Conservation (phyloP, 2,888 invertebrate genomes). For the Caradrina clavipalpis region DNA sequence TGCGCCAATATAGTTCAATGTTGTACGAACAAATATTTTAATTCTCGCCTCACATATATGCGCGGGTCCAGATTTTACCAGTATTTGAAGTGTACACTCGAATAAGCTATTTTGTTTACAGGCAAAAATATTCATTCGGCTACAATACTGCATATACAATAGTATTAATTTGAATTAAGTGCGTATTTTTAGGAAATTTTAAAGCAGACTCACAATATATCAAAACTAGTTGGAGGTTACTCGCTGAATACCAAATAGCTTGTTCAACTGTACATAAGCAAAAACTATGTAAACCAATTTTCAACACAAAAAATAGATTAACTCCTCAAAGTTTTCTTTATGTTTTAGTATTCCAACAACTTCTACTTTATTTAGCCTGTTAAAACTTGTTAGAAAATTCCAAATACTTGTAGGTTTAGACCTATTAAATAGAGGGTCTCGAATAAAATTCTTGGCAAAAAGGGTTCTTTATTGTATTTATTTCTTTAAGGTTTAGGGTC, state of each 20-base stretch:
- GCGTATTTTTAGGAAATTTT: background rate
- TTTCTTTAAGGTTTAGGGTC: background rate
- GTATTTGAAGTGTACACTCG: no score
- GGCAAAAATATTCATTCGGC: no score
- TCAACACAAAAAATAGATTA: slow-evolving; percentile 11
- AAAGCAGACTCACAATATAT: background rate
- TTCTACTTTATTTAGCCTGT: slow-evolving; percentile 5
- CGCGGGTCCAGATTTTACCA: no score
- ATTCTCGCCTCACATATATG: no score
- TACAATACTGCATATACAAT: no score
- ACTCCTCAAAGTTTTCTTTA: slow-evolving; percentile 13
- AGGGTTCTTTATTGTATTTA: slow-evolving; percentile 19
- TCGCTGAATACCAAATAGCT: background rate
- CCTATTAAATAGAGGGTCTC: slow-evolving; percentile 16
- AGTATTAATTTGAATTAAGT: no score
- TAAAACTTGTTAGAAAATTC: slow-evolving; percentile 19
- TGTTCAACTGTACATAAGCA: background rate
- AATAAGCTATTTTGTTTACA: no score
- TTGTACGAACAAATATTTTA: no score
- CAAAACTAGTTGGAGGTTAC: background rate
- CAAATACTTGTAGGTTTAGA: slow-evolving; percentile 16
- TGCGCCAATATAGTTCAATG: no score
- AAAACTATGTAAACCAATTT: background rate
- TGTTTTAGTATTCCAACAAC: slow-evolving; percentile 12
- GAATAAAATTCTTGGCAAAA: slow-evolving; percentile 35